Evolutionary conservation across 2,113 vertebrate species (phyloP).

Genomic region (Turnix velox): DNA sequence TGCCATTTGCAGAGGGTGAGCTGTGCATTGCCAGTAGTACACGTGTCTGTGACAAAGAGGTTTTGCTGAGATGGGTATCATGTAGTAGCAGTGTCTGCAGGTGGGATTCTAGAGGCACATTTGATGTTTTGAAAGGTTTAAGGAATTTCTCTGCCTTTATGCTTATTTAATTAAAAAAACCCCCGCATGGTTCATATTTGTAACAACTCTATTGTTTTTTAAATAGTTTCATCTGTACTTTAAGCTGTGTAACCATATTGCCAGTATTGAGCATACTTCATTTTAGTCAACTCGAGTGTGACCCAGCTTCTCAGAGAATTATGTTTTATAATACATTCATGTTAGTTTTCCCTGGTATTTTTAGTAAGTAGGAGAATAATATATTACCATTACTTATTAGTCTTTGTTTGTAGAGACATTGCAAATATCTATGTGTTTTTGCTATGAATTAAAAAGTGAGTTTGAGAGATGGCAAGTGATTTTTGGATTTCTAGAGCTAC

Average conservation of each 20-base stretch:
- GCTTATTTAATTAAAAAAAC: background rate
- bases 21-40: background rate
- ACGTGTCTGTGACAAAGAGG: background rate
- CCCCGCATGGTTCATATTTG: background rate
- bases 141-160: background rate
- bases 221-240: background rate
- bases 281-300: background rate
- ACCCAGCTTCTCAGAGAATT: background rate
- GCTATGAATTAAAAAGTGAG: background rate
- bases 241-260: background rate
- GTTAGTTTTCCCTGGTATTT: background rate
- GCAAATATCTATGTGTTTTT: background rate
- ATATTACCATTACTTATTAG: background rate
- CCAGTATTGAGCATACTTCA: background rate
- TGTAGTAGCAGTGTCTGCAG: background rate
- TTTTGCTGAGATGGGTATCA: background rate
- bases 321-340: background rate
- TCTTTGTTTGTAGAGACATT: background rate
- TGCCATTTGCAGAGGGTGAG: background rate
- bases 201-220: background rate
- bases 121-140: background rate
- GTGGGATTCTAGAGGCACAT: background rate
- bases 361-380: background rate
- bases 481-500: conserved; percentile 13
- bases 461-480: background rate